Percentiles rank a stretch among this genome's conserved stretches.
Conservation (phyloP, 2,888 invertebrate genomes). For the Sturmia bella region DNA sequence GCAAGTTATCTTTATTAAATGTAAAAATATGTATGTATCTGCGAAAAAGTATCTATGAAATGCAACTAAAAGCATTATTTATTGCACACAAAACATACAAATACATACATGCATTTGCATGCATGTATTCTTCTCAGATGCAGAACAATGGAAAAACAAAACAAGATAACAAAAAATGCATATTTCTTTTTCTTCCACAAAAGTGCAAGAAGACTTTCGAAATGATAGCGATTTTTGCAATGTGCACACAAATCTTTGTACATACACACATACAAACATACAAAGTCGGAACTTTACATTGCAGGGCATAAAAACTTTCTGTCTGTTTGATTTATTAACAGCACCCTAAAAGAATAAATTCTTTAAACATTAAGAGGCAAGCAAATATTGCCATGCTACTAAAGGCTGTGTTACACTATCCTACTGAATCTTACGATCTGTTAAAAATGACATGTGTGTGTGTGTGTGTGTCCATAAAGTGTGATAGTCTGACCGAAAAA, state of each 20-base stretch:
- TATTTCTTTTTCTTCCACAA: neutral
- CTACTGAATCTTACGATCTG: no score
- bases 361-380: no score
- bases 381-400: no score
- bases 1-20: slow-evolving; percentile 41
- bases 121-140: slow-evolving; percentile 7
- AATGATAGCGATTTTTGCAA: slow-evolving; percentile 17
- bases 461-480: no score
- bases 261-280: no score
- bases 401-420: no score
- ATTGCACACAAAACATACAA: slow-evolving; percentile 1
- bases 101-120: neutral
- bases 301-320: slow-evolving; percentile 16
- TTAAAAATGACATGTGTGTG: no score
- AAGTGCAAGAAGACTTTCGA: slow-evolving; percentile 51
- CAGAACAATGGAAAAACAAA: slow-evolving; percentile 6
- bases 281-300: no score
- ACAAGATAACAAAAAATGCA: neutral
- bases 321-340: slow-evolving; percentile 9
- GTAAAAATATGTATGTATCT: slow-evolving; percentile 2
- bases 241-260: no score
- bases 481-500: no score
- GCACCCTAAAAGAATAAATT: no score
- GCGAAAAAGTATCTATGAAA: slow-evolving; percentile 49
- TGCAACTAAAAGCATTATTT: slow-evolving; percentile 42